phyloP scores from a whole-genome alignment of 2,797 vertebrate species.

The Gadopsis bispinosus region DNA sequence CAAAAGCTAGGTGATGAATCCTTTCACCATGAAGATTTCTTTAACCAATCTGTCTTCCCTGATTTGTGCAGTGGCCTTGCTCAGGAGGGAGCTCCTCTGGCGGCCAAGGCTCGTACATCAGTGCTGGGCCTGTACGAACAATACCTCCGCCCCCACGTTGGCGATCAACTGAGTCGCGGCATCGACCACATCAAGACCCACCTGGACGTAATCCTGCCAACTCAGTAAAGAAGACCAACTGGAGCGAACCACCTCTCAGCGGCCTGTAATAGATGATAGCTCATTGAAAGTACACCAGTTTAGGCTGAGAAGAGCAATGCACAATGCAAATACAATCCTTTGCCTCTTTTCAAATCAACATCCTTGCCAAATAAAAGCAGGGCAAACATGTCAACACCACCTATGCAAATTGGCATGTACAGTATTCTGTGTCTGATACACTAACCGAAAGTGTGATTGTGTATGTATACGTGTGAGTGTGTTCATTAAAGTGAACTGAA shows the following conservation, averaged over 20 bases:
- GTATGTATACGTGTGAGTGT: slow-evolving; percentile 68
- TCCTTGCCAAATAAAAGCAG: slow-evolving; percentile 51
- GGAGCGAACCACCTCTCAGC: slow-evolving; percentile 31
- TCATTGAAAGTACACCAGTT: slow-evolving; percentile 57
- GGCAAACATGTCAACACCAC: slow-evolving; percentile 58
- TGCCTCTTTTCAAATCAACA: slow-evolving; percentile 54
- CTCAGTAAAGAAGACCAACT: slow-evolving; percentile 56
- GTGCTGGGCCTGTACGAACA: slow-evolving; percentile 74
- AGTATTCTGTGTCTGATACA: slow-evolving; percentile 77
- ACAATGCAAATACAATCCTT: slow-evolving; percentile 61
- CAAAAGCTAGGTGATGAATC: neutral
- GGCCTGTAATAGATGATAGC: slow-evolving; percentile 59
- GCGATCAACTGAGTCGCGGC: slow-evolving; percentile 44
- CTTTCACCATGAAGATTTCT: neutral
- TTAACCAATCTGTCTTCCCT: slow-evolving; percentile 6
- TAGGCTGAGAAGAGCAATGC: slow-evolving; percentile 60
- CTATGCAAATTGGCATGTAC: slow-evolving; percentile 76
- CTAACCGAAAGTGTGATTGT: slow-evolving; percentile 70
- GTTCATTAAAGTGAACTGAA: slow-evolving; percentile 79
- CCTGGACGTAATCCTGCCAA: slow-evolving; percentile 75
- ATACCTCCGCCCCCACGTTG: slow-evolving; percentile 69
- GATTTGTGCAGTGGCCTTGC: slow-evolving; percentile 64
- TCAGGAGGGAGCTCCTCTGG: slow-evolving; percentile 59
- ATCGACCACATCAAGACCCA: slow-evolving; percentile 63
- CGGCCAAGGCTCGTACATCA: slow-evolving; percentile 64